These are phyloP conservation scores for Yoshiicerus persimilis DNA, from an alignment of 1,140 invertebrate species.

Conservation along the genomic window DNA sequence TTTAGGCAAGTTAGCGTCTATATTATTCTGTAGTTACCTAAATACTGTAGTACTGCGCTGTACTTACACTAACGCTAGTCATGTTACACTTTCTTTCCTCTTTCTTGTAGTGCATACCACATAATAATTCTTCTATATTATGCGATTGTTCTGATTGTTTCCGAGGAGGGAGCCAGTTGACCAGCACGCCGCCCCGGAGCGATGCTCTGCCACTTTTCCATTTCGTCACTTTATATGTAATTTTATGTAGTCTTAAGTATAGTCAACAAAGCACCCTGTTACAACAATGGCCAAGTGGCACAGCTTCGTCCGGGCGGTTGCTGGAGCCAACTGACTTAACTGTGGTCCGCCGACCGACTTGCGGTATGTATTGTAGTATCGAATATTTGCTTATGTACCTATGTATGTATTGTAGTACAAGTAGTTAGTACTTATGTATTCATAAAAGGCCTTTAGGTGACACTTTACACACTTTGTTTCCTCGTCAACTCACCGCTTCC, in stretches of 20 bases:
- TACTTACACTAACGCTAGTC: not conserved
- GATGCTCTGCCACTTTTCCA: not conserved
- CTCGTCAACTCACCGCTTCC: not conserved
- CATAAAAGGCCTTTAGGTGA: constrained; percentile 16
- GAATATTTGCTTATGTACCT: not conserved
- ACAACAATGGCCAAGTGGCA: not conserved
- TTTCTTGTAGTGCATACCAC: not conserved
- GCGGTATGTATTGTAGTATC: not conserved
- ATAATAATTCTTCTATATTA: not conserved
- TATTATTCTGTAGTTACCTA: too few relatives aligned
- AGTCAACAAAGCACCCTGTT: constrained; percentile 30
- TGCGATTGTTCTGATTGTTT: not conserved
- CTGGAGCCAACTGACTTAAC: not conserved
- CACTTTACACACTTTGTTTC: not conserved
- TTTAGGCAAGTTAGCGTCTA: not conserved
- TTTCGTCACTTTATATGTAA: constrained; percentile 18
- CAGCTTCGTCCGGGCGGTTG: not conserved
- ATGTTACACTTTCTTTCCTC: not conserved
- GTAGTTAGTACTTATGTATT: constrained; percentile 1
- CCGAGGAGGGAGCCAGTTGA: not conserved
- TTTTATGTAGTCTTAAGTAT: constrained; percentile 26
- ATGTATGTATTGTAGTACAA: not conserved
- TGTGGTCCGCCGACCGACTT: not conserved
- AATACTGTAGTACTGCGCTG: not conserved
- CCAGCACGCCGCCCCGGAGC: not conserved